These are phyloP conservation scores for Allolobophora icterica DNA, from an alignment of 2,888 invertebrate species.

Conservation along the genomic window DNA sequence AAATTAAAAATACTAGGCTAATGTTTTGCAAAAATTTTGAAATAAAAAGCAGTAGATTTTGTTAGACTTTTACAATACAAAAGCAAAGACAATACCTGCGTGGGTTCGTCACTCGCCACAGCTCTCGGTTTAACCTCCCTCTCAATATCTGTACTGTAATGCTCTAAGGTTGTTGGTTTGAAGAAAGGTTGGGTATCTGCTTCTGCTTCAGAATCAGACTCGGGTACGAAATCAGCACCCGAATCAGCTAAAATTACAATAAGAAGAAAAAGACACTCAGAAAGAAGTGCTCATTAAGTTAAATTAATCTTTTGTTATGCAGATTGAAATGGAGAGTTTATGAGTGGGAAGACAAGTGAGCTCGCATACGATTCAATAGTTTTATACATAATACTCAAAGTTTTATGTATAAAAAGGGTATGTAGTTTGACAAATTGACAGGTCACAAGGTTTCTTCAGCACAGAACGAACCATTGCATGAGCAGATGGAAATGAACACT, in stretches of 20 bases:
- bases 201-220: constrained; percentile 13
- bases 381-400: too few species aligned
- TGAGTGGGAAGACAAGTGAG: too few species aligned
- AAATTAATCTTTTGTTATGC: not conserved
- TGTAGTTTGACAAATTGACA: too few species aligned
- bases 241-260: not conserved
- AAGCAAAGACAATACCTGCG: not conserved
- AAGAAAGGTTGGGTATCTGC: not conserved
- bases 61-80: not conserved
- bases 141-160: not conserved
- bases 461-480: too few species aligned
- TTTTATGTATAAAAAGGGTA: too few species aligned
- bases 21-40: too few species aligned
- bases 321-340: too few species aligned
- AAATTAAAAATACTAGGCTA: too few species aligned
- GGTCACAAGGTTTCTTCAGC: too few species aligned
- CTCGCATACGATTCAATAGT: too few species aligned
- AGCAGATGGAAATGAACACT: too few species aligned
- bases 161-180: not conserved
- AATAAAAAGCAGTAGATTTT: not conserved
- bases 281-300: not conserved
- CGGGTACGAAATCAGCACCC: not conserved
- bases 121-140: not conserved
- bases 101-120: not conserved
- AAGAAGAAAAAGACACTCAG: not conserved